Percentiles rank a stretch among this genome's conserved stretches.
These are phyloP conservation scores for Carlito syrichta DNA, from an alignment of 2,113 vertebrate genomes.

Conservation along the genomic window DNA sequence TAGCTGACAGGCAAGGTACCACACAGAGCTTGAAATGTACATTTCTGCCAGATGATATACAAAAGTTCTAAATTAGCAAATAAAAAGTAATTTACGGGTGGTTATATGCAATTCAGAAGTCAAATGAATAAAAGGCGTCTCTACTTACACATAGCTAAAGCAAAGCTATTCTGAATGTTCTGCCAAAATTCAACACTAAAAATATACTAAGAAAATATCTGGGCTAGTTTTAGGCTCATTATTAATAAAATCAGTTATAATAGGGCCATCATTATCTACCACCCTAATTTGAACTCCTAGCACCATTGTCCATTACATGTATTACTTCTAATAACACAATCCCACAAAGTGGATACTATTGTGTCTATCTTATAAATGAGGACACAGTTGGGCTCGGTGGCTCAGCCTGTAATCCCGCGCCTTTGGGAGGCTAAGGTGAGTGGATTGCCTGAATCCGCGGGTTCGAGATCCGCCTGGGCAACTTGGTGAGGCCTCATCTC, in stretches of 20 bases:
- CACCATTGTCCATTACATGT: neutral
- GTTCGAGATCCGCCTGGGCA: too few species aligned
- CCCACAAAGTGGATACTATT: neutral
- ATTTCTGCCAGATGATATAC: neutral
- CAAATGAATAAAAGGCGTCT: constrained; percentile 32
- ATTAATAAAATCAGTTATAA: neutral
- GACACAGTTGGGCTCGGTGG: too few species aligned
- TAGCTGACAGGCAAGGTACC: neutral
- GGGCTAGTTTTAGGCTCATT: neutral
- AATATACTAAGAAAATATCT: neutral
- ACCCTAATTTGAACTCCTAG: constrained; percentile 33
- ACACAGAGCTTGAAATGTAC: neutral
- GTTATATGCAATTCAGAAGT: constrained; percentile 33
- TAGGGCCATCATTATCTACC: neutral
- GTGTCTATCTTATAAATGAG: neutral
- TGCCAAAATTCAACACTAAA: constrained; percentile 26
- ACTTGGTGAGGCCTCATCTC: too few species aligned
- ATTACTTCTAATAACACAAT: constrained; percentile 1
- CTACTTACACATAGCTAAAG: too few species aligned
- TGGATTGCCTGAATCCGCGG: too few species aligned
- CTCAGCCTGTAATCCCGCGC: too few species aligned
- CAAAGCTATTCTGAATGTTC: neutral
- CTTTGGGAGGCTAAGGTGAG: too few species aligned
- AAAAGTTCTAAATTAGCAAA: constrained; percentile 40
- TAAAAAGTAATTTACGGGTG: constrained; percentile 31